Percentiles rank a stretch among this genome's conserved stretches.
These are phyloP conservation scores for Chaunax sp. DNA, from an alignment of 2,797 vertebrate genomes.

Conservation along the genomic window DNA sequence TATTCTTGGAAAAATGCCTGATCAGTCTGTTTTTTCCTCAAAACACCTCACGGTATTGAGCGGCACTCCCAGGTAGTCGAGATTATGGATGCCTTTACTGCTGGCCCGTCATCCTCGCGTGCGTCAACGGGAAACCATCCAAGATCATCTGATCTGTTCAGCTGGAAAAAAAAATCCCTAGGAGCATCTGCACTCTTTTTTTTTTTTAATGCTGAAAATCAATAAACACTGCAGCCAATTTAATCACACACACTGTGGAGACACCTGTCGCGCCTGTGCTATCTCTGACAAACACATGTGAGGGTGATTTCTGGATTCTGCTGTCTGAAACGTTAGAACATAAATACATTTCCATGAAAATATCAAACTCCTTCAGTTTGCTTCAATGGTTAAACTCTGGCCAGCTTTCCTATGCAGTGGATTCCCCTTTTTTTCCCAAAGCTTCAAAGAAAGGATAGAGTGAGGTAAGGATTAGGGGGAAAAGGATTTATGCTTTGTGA, in stretches of 20 bases:
- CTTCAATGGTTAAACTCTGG: conserved; percentile 57
- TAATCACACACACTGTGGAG: conserved; percentile 47
- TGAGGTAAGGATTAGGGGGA: conserved; percentile 61
- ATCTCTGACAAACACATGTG: conserved; percentile 65
- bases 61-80: conserved; percentile 67
- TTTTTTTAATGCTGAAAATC: conserved; percentile 52
- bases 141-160: conserved; percentile 58
- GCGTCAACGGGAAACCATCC: conserved; percentile 62
- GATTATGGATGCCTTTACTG: conserved; percentile 53
- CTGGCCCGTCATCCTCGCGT: conserved; percentile 26
- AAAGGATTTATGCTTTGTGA: conserved; percentile 69
- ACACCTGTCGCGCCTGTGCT: conserved; percentile 57
- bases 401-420: conserved; percentile 41
- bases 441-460: conserved; percentile 65
- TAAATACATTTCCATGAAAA: conserved; percentile 66
- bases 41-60: conserved; percentile 53
- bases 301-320: conserved; percentile 45
- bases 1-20: conserved; percentile 60
- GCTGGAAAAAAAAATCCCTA: conserved; percentile 20
- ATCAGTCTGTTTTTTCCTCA: conserved; percentile 39
- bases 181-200: conserved; percentile 15
- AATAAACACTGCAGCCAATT: conserved; percentile 63
- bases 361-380: conserved; percentile 66
- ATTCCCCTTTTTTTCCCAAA: conserved; percentile 42
- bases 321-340: conserved; percentile 38